Conservation (phyloP, 2,797 vertebrate genomes). For the Dendrocincla tyrannina region DNA sequence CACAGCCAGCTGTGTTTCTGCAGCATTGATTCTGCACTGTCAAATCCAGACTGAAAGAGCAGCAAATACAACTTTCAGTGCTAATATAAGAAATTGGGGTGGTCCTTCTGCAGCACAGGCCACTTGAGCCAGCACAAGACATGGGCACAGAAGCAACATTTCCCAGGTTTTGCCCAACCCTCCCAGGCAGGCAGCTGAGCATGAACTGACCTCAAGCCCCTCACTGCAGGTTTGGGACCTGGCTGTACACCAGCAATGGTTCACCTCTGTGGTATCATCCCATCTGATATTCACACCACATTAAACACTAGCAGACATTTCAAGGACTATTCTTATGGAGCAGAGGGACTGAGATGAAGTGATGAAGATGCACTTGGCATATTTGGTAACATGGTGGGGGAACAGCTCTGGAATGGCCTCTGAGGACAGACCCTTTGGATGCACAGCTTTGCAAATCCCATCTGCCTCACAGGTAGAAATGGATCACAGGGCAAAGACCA, state of each 20-base stretch:
- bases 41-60: neutral
- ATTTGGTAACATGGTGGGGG: accelerated
- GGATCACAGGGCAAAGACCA: neutral
- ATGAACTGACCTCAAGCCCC: neutral
- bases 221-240: neutral
- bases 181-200: neutral
- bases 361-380: neutral
- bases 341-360: neutral
- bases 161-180: neutral
- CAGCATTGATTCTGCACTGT: neutral
- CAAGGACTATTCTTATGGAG: neutral
- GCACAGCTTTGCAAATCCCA: neutral
- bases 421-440: neutral
- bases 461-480: neutral
- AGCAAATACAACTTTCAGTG: neutral
- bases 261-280: accelerated
- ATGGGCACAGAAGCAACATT: accelerated
- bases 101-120: neutral
- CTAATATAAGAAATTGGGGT: neutral
- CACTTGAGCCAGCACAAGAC: neutral
- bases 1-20: neutral
- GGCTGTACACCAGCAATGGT: neutral
- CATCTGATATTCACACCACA: neutral
- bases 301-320: neutral
- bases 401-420: neutral